These are phyloP conservation scores for Tenebrosternarchus preto DNA, from an alignment of 2,113 vertebrate genomes.

Conservation along the genomic window DNA sequence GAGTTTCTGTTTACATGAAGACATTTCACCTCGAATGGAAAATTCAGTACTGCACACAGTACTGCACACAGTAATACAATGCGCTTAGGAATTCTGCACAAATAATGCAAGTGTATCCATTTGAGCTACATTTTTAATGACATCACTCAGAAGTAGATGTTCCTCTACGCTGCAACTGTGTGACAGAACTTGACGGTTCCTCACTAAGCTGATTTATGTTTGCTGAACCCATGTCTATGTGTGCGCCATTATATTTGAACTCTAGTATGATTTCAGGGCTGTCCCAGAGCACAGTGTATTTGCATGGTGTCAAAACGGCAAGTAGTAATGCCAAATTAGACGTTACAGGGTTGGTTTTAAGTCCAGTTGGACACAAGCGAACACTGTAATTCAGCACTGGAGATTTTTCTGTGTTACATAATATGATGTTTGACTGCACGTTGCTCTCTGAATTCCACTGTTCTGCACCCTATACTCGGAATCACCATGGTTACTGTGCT, in stretches of 20 bases:
- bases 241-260: neutral
- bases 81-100: too few relatives aligned
- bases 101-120: neutral
- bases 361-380: too few relatives aligned
- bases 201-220: too few relatives aligned
- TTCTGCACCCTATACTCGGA: slow-evolving; percentile 64
- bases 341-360: too few relatives aligned
- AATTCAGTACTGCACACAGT: neutral
- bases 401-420: slow-evolving; percentile 63
- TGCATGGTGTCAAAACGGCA: too few relatives aligned
- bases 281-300: slow-evolving; percentile 44
- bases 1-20: neutral
- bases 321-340: too few relatives aligned
- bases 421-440: slow-evolving; percentile 53
- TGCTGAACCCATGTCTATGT: neutral
- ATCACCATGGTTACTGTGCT: slow-evolving; percentile 73
- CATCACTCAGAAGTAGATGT: too few relatives aligned
- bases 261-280: slow-evolving; percentile 14
- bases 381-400: too few relatives aligned
- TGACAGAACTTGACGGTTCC: too few relatives aligned
- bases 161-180: too few relatives aligned
- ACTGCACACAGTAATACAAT: neutral
- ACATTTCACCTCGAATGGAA: neutral
- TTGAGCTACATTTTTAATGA: too few relatives aligned
- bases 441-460: slow-evolving; percentile 61